phyloP scores from a whole-genome alignment of 2,797 vertebrate species.

The Sarcophilus harrisii region DNA sequence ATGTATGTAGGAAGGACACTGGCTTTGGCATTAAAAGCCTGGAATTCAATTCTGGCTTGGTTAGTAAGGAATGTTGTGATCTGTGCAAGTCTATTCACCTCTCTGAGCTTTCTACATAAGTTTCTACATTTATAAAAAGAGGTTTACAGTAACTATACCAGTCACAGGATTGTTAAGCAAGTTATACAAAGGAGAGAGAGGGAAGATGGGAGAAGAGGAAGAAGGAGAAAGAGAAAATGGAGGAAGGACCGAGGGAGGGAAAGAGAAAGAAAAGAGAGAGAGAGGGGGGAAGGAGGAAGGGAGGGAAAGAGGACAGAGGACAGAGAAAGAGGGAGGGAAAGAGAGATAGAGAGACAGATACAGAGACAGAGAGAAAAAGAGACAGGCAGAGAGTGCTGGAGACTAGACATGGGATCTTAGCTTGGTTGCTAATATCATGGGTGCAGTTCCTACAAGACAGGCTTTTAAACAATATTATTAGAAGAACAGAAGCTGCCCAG shows the following conservation, averaged over 20 bases:
- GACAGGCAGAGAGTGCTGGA: background rate
- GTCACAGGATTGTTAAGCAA: background rate
- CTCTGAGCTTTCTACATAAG: background rate
- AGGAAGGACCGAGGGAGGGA: too few species aligned
- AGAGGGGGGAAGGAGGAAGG: too few species aligned
- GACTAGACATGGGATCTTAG: background rate
- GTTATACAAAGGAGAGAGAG: background rate
- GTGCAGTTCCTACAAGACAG: background rate
- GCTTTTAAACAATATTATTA: background rate
- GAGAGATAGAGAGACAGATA: background rate
- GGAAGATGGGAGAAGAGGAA: too few species aligned
- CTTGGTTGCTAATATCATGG: background rate
- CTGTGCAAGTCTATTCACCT: background rate
- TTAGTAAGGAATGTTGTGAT: background rate
- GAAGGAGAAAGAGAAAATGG: too few species aligned
- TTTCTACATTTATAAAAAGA: slow-evolving; percentile 5
- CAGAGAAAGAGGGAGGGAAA: background rate
- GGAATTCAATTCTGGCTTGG: background rate
- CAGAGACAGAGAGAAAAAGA: background rate
- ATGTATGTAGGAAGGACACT: background rate
- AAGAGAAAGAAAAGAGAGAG: too few species aligned
- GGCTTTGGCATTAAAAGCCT: background rate
- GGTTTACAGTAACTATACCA: background rate
- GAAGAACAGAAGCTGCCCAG: background rate
- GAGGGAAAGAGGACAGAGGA: background rate